Evolutionary conservation across 2,888 invertebrate genomes (phyloP), one percentile per base, ranked within the genome.

Genomic region (Ctena decussata): DNA sequence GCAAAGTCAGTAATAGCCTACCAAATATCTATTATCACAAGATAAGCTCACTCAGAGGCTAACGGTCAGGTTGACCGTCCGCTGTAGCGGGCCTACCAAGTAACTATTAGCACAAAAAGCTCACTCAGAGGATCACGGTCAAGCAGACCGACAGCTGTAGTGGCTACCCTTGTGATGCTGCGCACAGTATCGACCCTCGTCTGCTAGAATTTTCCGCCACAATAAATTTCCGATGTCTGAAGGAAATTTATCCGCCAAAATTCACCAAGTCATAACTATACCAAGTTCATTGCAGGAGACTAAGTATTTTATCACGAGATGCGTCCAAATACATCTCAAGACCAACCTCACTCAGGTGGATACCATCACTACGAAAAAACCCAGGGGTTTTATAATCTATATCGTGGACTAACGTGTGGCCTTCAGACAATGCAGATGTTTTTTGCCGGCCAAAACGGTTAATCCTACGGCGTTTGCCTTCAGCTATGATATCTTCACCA

Each of bases 191-290:
- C 60, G 60, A 27, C 30, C 60, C 60, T 60, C 60, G 60, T 60
- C 60, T 60, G 60, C 30, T 60, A 60, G 60, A 60, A 60, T 60
- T 60, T 60, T 60, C 27, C 30, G 60, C 60, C 60, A 60, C 60
- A 60, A 60, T 60, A 60, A 60, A 60, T 49, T 49, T 49, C 3
- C 60, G 8, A 30, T 21, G n/a, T 49, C 5, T 18, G 11, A 49
- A 49, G 60, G 8, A 60, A 60, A 60, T 60, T 60, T 60, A 60
- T 60, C 60, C 60, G 60, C 60, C 60, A 60, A 60, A 60, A 60
- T 60, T 60, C 60, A 11, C 27, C 6, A 27, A 60, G 24, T 24
- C 30, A 60, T 27, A 6, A 27, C n/a, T n/a, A n/a, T n/a, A n/a
- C n/a, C n/a, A n/a, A n/a, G n/a, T 5, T 27, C 8, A 30, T 60